Percentiles rank a stretch among this genome's conserved stretches.
Evolutionary conservation across 2,113 vertebrate genomes (phyloP).

Genomic region (Sialia sialis): DNA sequence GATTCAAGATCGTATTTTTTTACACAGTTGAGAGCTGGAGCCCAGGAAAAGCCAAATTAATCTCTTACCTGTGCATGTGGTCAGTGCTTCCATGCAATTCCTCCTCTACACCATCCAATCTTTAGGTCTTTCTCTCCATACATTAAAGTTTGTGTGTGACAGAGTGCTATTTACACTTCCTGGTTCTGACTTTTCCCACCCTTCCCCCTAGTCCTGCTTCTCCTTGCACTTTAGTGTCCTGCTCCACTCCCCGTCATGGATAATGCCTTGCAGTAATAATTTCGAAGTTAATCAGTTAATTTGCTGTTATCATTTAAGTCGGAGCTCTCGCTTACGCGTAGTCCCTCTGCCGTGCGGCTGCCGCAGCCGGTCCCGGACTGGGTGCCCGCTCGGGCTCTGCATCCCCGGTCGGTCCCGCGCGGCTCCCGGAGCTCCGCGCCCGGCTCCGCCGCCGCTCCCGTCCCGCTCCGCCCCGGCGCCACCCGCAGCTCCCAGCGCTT

Average conservation of each 20-base stretch:
- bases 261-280: background rate
- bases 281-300: background rate
- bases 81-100: background rate
- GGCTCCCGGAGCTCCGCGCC: background rate
- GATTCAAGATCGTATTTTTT: background rate
- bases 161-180: background rate
- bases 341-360: background rate
- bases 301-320: background rate
- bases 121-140: background rate
- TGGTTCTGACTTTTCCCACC: background rate
- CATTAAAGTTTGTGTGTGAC: background rate
- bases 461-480: background rate
- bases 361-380: background rate
- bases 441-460: background rate
- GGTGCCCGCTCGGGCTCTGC: background rate
- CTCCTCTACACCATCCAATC: fast-evolving
- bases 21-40: background rate
- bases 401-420: background rate
- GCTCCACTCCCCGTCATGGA: background rate
- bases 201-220: too few species aligned
- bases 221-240: background rate
- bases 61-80: background rate
- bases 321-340: fast-evolving
- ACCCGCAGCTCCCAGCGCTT: background rate
- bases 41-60: background rate